Base-by-base conservation (phyloP, 2,888 invertebrate genomes). In the Limnephilus rhombicus region DNA sequence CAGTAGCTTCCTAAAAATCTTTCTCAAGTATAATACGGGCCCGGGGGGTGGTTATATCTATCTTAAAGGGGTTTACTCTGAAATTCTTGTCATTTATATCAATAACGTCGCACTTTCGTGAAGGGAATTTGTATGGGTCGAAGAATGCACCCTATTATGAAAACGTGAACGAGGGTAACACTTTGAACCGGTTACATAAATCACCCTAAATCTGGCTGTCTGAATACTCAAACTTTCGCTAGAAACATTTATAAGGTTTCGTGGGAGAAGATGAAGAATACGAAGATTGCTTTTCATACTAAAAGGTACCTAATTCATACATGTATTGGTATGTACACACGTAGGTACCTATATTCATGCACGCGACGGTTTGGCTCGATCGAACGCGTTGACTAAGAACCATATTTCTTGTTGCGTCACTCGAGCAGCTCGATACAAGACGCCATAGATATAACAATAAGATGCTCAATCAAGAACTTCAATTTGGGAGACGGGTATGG, bases 181-280 rank as follows among this genome's bases (percentile, higher is more conserved):
- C 37, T 41, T 86, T 45, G 45, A 86, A 49, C 85, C 49, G 37
- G 45, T 29, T 45, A 29, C n/a, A 86, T 49, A 86, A 86, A 86
- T 45, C 49, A 37, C 29, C n/a, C 81, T 7, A 31, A 31, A 68
- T 18, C 53, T 18, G 53, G 53, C 2, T 24, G 68, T 24, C 68
- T 68, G 68, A 68, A 68, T 68, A 68, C 68, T 68, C 4, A 24
- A 68, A n/a, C 68, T 68, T 68, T 68, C 68, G 24, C 24, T n/a
- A 68, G 68, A 68, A 68, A 68, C 18, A 24, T 68, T 24, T 68
- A 24, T 68, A 18, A 15, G 49, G 49, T 13, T 49, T 49, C 49
- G 49, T 15, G 13, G 3, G 49, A 49, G 15, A 49, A 49, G 49
- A 49, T 49, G 49, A 49, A 49, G 13, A 15, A 15, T 15, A 49